Percentiles rank a stretch among this genome's conserved stretches.
Conservation (phyloP, 2,888 invertebrate species). For the Odontocerum albicorne region DNA sequence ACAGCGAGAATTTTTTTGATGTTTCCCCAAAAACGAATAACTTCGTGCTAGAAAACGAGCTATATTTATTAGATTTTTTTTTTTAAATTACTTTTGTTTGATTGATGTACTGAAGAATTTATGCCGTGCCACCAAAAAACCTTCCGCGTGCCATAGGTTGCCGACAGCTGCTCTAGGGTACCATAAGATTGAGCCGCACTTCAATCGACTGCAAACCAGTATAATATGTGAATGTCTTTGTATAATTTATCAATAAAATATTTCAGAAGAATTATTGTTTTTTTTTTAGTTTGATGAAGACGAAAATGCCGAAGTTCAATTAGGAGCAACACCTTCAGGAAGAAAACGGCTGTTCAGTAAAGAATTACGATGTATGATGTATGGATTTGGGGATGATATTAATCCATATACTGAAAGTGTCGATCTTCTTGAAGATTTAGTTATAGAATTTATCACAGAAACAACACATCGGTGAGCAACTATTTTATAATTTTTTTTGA, state of each 20-base stretch:
- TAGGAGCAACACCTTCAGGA: conserved; percentile 69
- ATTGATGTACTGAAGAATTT: too few species aligned
- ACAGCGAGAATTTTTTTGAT: too few species aligned
- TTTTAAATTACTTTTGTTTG: too few species aligned
- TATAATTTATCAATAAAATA: neutral
- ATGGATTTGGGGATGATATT: conserved; percentile 98
- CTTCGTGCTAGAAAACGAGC: too few species aligned
- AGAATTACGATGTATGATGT: conserved; percentile 97
- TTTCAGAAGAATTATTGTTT: neutral
- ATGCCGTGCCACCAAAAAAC: too few species aligned
- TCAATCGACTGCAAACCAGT: too few species aligned
- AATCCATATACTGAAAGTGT: conserved; percentile 99
- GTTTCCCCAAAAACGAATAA: too few species aligned
- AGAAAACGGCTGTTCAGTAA: conserved; percentile 87
- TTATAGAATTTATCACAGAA: conserved; percentile 96
- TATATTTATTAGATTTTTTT: too few species aligned
- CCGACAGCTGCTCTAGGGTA: too few species aligned
- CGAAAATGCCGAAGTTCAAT: conserved; percentile 67
- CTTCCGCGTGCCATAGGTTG: too few species aligned
- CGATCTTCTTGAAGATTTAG: conserved; percentile 94
- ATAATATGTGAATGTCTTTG: too few species aligned
- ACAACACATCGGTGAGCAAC: conserved; percentile 73
- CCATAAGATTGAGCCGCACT: too few species aligned
- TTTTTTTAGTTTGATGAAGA: conserved; percentile 63
- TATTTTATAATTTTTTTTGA: neutral